Evolutionary conservation across 1,140 invertebrate genomes (phyloP).

Genomic region (Pygmarrhopalites habei): DNA sequence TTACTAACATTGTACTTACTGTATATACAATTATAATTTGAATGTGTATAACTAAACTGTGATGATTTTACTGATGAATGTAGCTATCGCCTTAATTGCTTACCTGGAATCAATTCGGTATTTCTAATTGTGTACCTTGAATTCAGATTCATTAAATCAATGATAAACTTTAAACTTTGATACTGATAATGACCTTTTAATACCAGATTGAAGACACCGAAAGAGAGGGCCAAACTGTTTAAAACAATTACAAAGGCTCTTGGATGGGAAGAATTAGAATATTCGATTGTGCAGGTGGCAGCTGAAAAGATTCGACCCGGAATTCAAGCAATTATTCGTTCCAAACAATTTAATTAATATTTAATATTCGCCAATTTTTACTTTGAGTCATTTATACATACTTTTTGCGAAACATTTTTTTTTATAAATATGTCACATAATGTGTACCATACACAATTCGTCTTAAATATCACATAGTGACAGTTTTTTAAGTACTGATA

Average conservation of each 20-base stretch:
- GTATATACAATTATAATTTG: no score
- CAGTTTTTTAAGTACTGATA: no score
- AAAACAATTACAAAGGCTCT: slow-evolving; percentile 19
- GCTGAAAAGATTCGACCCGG: slow-evolving; percentile 38
- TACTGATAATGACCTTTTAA: no score
- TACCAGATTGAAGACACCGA: slow-evolving; percentile 18
- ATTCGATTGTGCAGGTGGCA: slow-evolving; percentile 30
- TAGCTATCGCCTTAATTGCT: slow-evolving; percentile 29
- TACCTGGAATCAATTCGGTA: slow-evolving; percentile 34
- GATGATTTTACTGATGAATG: no score
- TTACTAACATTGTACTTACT: no score
- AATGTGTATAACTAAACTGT: no score
- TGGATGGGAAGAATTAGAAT: slow-evolving; percentile 32
- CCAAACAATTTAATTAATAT: slow-evolving; percentile 4
- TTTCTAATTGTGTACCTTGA: no score
- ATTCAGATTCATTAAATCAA: no score
- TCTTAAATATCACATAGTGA: no score
- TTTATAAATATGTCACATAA: neutral
- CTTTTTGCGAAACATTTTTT: neutral
- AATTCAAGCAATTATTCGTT: slow-evolving; percentile 9
- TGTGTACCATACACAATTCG: no score
- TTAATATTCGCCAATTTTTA: neutral
- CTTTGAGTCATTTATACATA: neutral
- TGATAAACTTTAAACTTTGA: no score
- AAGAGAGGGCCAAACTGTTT: slow-evolving; percentile 22